These are phyloP conservation scores for Zoanthus sansibaricus DNA, from an alignment of 92 coral and sea anemone species.

Conservation along the genomic window DNA sequence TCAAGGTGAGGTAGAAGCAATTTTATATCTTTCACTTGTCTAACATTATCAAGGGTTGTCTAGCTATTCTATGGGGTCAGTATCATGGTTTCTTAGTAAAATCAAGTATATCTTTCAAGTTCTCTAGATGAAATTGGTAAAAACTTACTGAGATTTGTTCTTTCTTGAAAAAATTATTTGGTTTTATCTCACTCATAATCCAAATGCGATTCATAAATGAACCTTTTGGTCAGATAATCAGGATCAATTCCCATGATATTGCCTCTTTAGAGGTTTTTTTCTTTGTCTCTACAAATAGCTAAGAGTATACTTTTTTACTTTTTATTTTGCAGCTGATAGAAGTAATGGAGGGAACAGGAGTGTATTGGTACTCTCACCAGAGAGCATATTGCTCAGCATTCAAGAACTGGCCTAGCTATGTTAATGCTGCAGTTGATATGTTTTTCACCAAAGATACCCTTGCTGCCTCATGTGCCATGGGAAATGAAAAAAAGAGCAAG, in stretches of 20 bases:
- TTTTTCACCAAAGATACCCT: slow-evolving; percentile 34
- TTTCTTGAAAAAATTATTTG: slow-evolving; percentile 25
- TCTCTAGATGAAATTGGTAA: slow-evolving; percentile 44
- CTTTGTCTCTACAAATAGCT: slow-evolving; percentile 33
- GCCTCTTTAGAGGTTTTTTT: slow-evolving; percentile 3
- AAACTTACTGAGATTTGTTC: slow-evolving; percentile 27
- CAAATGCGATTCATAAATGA: neutral
- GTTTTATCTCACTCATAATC: neutral
- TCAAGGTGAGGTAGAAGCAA: slow-evolving; percentile 24
- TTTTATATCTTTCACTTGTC: slow-evolving; percentile 5
- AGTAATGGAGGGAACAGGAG: slow-evolving; percentile 34
- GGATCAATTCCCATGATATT: neutral
- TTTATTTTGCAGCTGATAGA: slow-evolving; percentile 23
- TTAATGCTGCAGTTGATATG: slow-evolving; percentile 39
- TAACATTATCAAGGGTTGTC: slow-evolving; percentile 3
- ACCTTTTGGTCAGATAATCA: neutral
- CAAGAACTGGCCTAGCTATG: slow-evolving; percentile 1
- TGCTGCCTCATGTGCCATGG: slow-evolving; percentile 23
- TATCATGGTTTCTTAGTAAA: slow-evolving; percentile 40
- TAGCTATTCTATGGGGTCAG: neutral
- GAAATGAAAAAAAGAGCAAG: slow-evolving; percentile 24
- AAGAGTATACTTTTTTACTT: slow-evolving; percentile 24
- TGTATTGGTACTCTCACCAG: slow-evolving; percentile 45
- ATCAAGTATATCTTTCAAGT: slow-evolving; percentile 22
- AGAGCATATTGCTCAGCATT: slow-evolving; percentile 39